A percentile compares a stretch with the other conserved stretches of the same genome.
phyloP scores from a whole-genome alignment of 2,113 vertebrate genomes.

The Lycocorax pyrrhopterus region DNA sequence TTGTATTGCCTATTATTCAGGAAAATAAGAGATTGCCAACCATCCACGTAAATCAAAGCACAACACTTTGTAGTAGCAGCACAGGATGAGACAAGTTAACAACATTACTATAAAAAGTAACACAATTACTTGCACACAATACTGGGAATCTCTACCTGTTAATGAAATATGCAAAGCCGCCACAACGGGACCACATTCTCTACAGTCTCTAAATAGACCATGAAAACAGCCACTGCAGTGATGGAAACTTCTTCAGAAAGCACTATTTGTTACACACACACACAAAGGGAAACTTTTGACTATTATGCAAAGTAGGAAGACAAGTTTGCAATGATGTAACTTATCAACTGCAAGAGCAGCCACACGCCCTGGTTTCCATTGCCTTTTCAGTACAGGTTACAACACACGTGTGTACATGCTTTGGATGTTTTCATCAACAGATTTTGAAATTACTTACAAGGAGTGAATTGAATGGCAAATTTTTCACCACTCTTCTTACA shows the following conservation, averaged over 20 bases:
- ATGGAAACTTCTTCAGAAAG: neutral
- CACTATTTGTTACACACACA: neutral
- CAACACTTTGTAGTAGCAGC: neutral
- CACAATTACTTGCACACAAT: neutral
- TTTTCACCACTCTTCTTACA: neutral
- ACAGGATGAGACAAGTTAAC: neutral
- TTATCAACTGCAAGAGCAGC: neutral
- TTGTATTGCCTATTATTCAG: neutral
- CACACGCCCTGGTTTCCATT: neutral
- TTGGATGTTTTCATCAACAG: neutral
- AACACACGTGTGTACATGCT: fast-evolving
- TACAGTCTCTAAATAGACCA: neutral
- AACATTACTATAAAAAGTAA: neutral
- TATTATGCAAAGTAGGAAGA: neutral
- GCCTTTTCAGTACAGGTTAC: neutral
- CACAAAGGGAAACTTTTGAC: neutral
- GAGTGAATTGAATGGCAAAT: neutral
- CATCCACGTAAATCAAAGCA: neutral
- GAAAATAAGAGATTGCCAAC: neutral
- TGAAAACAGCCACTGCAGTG: neutral
- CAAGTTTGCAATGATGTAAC: neutral
- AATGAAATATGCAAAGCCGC: neutral
- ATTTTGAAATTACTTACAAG: neutral
- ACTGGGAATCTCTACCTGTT: neutral
- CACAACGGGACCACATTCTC: neutral